Evolutionary conservation across 2,888 invertebrate genomes (phyloP).

Genomic region (Drosophila merina): DNA sequence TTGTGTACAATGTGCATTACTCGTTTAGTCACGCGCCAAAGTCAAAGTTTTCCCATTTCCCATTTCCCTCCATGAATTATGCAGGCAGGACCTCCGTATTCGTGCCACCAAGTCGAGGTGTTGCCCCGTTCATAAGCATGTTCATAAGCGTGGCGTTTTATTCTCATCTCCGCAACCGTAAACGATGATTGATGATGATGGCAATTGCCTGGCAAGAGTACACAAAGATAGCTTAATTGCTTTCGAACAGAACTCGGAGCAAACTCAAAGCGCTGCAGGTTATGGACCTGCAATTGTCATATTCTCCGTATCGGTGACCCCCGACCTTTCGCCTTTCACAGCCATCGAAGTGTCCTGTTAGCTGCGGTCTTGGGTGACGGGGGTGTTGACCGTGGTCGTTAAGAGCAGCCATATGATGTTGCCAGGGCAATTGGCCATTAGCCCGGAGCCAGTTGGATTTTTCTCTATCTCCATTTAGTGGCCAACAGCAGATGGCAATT

Average conservation of each 20-base stretch:
- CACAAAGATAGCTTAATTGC: conserved; percentile 59
- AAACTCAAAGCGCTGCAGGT: conserved; percentile 39
- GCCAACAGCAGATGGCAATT: conserved; percentile 34
- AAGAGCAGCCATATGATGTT: conserved; percentile 43
- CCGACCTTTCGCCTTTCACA: not conserved
- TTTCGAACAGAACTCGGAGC: conserved; percentile 49
- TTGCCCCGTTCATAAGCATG: conserved; percentile 14
- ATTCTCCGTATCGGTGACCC: conserved; percentile 13
- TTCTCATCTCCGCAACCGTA: conserved; percentile 45
- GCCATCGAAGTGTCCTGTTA: conserved; percentile 1
- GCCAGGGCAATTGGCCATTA: conserved; percentile 49
- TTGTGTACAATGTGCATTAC: conserved; percentile 52
- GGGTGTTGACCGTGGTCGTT: conserved; percentile 33
- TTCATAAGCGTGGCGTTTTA: conserved; percentile 43
- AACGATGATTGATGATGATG: conserved; percentile 67
- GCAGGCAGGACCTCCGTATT: conserved; percentile 27
- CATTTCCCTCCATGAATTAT: conserved; percentile 61
- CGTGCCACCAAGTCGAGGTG: conserved; percentile 15
- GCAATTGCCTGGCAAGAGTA: conserved; percentile 29
- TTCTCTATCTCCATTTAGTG: conserved; percentile 44
- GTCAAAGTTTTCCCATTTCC: conserved; percentile 57
- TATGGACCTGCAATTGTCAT: conserved; percentile 22
- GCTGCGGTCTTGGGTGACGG: not conserved
- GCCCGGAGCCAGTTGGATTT: conserved; percentile 39
- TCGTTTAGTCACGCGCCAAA: conserved; percentile 77